Evolutionary conservation across 2,888 invertebrate species (phyloP), one percentile per base, ranked within the genome.

Genomic region (Lypha dubia): DNA sequence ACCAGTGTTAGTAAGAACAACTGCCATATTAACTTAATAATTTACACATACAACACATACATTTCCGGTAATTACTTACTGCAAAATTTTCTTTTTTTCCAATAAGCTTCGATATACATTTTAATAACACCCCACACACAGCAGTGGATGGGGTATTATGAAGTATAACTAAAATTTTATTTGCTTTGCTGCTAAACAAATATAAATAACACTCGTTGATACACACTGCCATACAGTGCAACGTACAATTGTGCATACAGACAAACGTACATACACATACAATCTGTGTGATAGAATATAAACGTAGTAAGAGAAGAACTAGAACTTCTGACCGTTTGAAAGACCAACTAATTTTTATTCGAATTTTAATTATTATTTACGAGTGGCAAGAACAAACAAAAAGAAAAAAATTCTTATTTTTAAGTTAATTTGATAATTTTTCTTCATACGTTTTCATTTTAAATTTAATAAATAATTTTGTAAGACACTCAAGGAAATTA

Each of bases 361-460:
- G 74, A 74, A 84, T 81, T 81, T 84, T 84, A 84, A 84, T 84
- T 84, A 84, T 84, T 77, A 81, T 84, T 81, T 77, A 68, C 68
- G 77, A 84, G 68, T 74, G 53, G 56, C 41, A 46, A 60, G 67
- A 35, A 44, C 46, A 20, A 24, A 74, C 56, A 24, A 38, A 74
- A 63, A 49, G 70, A 77, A 68, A 77, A 74, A 73, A 68, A 68
- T 74, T 80, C 28, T 28, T 35, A 22, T n/a, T 38, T 68, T 84
- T 56, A 56, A 62, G 38, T 77, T 84, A 74, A 84, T 84, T 84
- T 80, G 56, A 84, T 77, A 38, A 71, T 84, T 68, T 80, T 62
- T 68, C 73, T 73, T 77, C 32, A 56, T 44, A 70, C 28, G 51
- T 41, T 28, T 28, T 53, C 22, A 44, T 32, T 65, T 63, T 22